phyloP scores from a whole-genome alignment of 2,113 vertebrate species.

The Seriola dumerili region DNA sequence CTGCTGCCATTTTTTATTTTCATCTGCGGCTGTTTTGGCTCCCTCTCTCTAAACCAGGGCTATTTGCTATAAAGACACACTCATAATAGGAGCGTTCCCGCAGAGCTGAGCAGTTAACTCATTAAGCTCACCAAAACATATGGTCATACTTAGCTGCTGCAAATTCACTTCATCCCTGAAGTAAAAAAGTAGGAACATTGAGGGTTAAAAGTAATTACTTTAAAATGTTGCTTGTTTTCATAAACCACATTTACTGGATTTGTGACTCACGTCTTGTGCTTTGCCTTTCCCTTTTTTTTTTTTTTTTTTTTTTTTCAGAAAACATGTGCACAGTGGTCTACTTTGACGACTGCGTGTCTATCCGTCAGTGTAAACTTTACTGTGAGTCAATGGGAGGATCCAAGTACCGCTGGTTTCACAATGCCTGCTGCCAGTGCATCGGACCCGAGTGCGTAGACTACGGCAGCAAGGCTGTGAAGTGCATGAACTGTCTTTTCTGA shows the following conservation, averaged over 20 bases:
- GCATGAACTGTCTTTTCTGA: constrained; percentile 98
- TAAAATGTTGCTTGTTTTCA: constrained; percentile 26
- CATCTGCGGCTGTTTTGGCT: constrained; percentile 49
- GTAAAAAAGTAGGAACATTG: constrained; percentile 56
- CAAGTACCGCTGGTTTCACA: constrained; percentile 99
- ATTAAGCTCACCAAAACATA: constrained; percentile 55
- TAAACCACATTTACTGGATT: constrained; percentile 33
- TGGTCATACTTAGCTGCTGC: constrained; percentile 48
- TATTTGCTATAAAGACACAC: constrained; percentile 53
- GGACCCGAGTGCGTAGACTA: constrained; percentile 98
- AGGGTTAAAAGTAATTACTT: constrained; percentile 48
- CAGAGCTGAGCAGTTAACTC: constrained; percentile 61
- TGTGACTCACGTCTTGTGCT: constrained; percentile 44
- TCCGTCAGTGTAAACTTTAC: constrained; percentile 97
- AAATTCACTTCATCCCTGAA: constrained; percentile 33
- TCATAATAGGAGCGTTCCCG: constrained; percentile 42
- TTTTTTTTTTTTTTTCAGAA: constrained; percentile 66
- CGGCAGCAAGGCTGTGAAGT: constrained; percentile 96
- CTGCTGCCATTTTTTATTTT: constrained; percentile 39
- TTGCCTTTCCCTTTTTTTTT: neutral
- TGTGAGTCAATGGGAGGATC: constrained; percentile 99
- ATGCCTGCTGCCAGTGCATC: constrained; percentile 98
- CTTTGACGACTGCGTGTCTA: constrained; percentile 98
- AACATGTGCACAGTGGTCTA: constrained; percentile 99
- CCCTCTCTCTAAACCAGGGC: constrained; percentile 29